Evolutionary conservation across 1,140 invertebrate species (phyloP).

Genomic region (Protaetia brevitarsis): DNA sequence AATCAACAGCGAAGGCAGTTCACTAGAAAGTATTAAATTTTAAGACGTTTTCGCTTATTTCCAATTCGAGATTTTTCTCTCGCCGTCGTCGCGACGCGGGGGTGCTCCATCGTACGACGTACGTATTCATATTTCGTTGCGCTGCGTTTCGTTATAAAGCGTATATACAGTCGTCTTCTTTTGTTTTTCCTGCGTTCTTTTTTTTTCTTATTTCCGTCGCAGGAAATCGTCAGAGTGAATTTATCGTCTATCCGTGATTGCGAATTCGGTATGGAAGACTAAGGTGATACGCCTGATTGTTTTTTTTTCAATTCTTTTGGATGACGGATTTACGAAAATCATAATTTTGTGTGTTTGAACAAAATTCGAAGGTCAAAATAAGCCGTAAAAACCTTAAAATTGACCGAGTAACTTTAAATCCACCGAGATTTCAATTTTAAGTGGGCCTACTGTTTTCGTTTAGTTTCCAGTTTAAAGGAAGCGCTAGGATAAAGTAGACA

Average conservation of each 20-base stretch:
- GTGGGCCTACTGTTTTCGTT: too few relatives aligned
- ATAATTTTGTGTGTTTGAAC: too few relatives aligned
- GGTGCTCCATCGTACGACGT: neutral
- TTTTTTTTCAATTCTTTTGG: too few relatives aligned
- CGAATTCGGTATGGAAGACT: too few relatives aligned
- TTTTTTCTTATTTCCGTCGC: neutral
- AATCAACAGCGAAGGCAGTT: constrained; percentile 28
- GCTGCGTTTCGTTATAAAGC: neutral
- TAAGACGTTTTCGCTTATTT: constrained; percentile 16
- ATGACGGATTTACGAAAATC: too few relatives aligned
- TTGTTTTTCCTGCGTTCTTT: neutral
- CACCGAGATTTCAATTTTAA: too few relatives aligned
- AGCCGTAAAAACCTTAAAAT: too few relatives aligned
- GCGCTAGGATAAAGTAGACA: too few relatives aligned
- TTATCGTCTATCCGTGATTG: neutral
- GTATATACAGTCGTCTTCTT: neutral
- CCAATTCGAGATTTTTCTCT: neutral
- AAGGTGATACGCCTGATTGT: too few relatives aligned
- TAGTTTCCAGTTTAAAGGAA: too few relatives aligned
- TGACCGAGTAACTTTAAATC: too few relatives aligned
- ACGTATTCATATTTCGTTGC: neutral
- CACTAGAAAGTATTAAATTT: constrained; percentile 32
- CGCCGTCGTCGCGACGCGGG: neutral
- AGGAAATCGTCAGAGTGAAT: neutral
- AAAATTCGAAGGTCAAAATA: too few relatives aligned